A percentile compares a stretch with the other conserved stretches of the same genome.
phyloP scores from a whole-genome alignment of 92 coral and sea anemone genomes.

The Porites lobata region DNA sequence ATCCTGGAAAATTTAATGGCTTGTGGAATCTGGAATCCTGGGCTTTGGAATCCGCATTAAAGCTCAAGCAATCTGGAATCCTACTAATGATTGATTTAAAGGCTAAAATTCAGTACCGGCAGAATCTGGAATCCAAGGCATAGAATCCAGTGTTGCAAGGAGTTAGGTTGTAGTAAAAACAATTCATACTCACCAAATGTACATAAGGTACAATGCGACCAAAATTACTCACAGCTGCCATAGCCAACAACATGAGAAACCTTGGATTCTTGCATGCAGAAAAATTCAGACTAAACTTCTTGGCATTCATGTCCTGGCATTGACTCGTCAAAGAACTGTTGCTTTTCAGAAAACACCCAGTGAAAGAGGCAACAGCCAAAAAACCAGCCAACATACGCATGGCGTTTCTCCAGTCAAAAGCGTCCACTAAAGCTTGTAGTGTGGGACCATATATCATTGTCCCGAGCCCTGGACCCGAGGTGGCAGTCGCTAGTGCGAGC shows the following conservation, averaged over 20 bases:
- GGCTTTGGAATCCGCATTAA: too few relatives aligned
- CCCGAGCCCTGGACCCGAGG: constrained; percentile 35
- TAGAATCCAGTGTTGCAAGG: too few relatives aligned
- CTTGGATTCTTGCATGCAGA: constrained; percentile 28
- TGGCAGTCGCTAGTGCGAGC: constrained; percentile 24
- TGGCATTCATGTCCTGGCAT: not conserved
- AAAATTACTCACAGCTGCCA: constrained; percentile 10
- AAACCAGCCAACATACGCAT: constrained; percentile 13
- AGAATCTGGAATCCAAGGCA: too few relatives aligned
- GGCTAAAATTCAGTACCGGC: too few relatives aligned
- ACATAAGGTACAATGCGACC: constrained; percentile 37
- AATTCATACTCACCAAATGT: constrained; percentile 35
- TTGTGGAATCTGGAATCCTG: too few relatives aligned
- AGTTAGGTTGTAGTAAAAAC: too few relatives aligned
- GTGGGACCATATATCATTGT: constrained; percentile 36
- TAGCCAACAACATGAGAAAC: constrained; percentile 18
- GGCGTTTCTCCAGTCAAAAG: constrained; percentile 32
- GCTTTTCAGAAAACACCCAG: constrained; percentile 21
- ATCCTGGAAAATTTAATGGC: too few relatives aligned
- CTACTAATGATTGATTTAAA: too few relatives aligned
- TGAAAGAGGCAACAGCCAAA: constrained; percentile 17
- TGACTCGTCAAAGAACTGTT: not conserved
- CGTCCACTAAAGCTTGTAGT: constrained; percentile 6
- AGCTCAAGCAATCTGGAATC: too few relatives aligned
- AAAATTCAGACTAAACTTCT: constrained; percentile 24